Percentiles rank a stretch among this genome's conserved stretches.
Conservation (phyloP, 2,797 vertebrate species). For the Squalus acanthias region DNA sequence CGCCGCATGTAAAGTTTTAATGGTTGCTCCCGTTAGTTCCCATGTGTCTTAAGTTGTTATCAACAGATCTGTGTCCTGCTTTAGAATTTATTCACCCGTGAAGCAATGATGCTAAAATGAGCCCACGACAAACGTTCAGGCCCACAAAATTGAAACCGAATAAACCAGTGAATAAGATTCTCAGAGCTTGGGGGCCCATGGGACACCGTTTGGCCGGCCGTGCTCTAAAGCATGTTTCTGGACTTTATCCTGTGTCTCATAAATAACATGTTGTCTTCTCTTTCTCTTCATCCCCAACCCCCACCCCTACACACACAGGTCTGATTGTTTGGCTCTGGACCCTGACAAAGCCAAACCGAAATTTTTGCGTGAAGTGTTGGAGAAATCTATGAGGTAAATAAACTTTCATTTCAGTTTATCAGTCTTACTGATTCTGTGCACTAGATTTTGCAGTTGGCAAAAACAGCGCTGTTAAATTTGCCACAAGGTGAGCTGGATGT, state of each 20-base stretch:
- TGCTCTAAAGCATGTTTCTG: background rate
- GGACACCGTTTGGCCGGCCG: background rate
- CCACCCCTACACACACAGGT: constrained; percentile 56
- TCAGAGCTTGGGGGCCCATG: background rate
- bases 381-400: constrained; percentile 88
- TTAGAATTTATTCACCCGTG: background rate
- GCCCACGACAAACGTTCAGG: background rate
- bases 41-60: background rate
- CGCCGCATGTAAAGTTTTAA: background rate
- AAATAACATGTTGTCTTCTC: background rate
- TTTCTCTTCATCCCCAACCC: background rate
- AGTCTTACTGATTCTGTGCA: background rate
- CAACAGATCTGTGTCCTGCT: background rate
- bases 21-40: background rate
- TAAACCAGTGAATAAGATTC: background rate
- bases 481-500: background rate
- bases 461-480: background rate
- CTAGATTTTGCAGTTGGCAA: background rate
- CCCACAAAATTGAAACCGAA: background rate
- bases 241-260: background rate
- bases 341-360: constrained; percentile 89
- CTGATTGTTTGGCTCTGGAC: constrained; percentile 85
- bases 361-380: constrained; percentile 94
- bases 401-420: background rate
- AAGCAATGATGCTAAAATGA: background rate